These are phyloP conservation scores for Drosophila setifemur DNA, from an alignment of 1,140 invertebrate genomes.

Conservation along the genomic window DNA sequence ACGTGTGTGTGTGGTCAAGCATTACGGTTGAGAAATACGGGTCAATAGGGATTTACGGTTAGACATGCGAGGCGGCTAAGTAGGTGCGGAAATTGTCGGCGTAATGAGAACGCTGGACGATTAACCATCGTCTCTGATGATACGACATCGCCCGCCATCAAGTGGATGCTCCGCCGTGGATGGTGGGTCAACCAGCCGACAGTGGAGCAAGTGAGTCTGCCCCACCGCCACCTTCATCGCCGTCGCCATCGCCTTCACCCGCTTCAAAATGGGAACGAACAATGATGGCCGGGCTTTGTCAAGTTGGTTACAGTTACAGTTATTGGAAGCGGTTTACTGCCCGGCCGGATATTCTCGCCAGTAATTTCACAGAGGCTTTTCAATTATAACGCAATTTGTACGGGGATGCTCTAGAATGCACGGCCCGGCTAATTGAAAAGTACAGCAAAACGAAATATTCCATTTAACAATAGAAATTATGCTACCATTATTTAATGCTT, in stretches of 20 bases:
- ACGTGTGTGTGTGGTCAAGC: conserved; percentile 21
- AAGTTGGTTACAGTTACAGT: conserved; percentile 41
- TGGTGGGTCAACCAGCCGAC: no score
- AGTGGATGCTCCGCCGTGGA: conserved; percentile 2
- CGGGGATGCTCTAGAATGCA: conserved; percentile 12
- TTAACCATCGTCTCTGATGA: conserved; percentile 26
- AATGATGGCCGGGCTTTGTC: conserved; percentile 10
- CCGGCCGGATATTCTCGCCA: conserved; percentile 20
- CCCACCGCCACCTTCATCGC: background rate
- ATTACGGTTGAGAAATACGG: conserved; percentile 36
- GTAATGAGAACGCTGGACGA: conserved; percentile 38
- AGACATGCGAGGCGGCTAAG: conserved; percentile 33
- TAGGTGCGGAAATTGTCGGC: conserved; percentile 39
- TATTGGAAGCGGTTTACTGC: conserved; percentile 31
- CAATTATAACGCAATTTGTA: conserved; percentile 38
- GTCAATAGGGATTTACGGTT: conserved; percentile 45
- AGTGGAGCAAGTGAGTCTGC: background rate
- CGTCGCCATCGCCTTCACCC: background rate
- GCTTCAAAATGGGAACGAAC: conserved; percentile 22
- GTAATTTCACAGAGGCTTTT: conserved; percentile 21
- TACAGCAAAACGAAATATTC: background rate
- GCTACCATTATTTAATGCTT: no score
- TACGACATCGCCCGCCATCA: background rate
- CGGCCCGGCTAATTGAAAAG: background rate
- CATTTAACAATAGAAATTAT: no score